Conservation (phyloP, 1,140 invertebrate species). For the Streblospio benedicti region DNA sequence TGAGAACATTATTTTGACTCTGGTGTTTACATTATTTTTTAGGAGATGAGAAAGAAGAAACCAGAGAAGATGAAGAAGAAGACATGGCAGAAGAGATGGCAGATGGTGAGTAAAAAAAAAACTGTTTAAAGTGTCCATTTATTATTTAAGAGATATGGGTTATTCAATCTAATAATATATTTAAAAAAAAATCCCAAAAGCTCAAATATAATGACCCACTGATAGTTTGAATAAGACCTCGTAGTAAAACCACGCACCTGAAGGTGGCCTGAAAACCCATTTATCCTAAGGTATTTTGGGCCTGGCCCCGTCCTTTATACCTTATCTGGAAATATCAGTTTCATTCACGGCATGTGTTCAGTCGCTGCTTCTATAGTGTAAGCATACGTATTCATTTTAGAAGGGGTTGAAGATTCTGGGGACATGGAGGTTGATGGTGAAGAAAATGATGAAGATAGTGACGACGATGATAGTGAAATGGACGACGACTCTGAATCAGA, state of each 20-base stretch:
- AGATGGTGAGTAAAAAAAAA: neutral
- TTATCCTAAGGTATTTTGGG: no score
- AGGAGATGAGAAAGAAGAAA: neutral
- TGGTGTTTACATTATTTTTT: neutral
- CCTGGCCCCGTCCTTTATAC: no score
- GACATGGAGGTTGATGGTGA: slow-evolving; percentile 2
- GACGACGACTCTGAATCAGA: neutral
- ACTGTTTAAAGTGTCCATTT: neutral
- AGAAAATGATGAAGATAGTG: neutral
- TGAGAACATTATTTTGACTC: no score
- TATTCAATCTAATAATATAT: neutral
- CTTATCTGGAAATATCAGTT: no score
- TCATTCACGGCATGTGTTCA: no score
- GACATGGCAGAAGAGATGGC: neutral
- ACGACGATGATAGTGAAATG: neutral
- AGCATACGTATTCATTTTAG: no score
- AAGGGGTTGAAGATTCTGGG: neutral
- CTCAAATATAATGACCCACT: no score
- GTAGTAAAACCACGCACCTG: no score
- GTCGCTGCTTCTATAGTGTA: no score
- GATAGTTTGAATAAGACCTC: no score
- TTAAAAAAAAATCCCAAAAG: neutral
- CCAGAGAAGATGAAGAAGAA: neutral
- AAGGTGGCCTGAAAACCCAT: no score
- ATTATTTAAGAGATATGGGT: neutral